These are phyloP conservation scores for Trichogramma evanescens DNA, from an alignment of 2,888 invertebrate genomes.

Conservation along the genomic window DNA sequence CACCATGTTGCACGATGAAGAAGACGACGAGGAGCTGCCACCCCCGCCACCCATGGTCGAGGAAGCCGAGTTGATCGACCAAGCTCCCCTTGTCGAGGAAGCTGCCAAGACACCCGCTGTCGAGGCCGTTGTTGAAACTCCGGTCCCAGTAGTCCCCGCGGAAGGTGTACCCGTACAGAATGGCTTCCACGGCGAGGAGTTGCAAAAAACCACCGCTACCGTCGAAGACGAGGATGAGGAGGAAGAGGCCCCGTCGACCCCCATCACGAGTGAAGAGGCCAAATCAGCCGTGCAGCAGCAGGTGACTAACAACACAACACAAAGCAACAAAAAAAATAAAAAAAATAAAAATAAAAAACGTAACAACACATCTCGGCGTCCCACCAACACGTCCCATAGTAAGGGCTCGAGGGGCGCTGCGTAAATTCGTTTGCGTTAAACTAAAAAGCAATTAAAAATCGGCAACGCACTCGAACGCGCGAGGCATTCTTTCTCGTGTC, in stretches of 20 bases:
- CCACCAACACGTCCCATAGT: not conserved
- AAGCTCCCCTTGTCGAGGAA: no score
- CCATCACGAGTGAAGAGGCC: constrained; percentile 28
- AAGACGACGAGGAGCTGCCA: not conserved
- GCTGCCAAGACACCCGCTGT: no score
- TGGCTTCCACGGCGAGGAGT: constrained; percentile 7
- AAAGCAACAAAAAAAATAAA: constrained; percentile 10
- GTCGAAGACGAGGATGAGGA: constrained; percentile 3
- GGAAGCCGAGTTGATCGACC: not conserved
- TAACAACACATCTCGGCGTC: not conserved
- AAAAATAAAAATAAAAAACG: not conserved
- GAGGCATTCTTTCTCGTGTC: no score
- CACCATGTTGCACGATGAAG: constrained; percentile 15
- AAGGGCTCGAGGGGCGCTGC: no score
- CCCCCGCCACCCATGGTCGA: not conserved
- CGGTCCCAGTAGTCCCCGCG: not conserved
- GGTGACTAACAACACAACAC: constrained; percentile 20
- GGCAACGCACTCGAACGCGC: no score
- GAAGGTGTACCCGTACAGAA: constrained; percentile 6
- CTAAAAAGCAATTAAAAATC: no score
- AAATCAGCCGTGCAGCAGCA: constrained; percentile 32
- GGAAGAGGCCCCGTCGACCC: constrained; percentile 20
- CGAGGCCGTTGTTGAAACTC: no score
- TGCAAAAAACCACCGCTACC: not conserved
- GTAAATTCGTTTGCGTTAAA: no score